Evolutionary conservation across 2,888 invertebrate genomes (phyloP).

Genomic region (Lepeophtheirus nordmannii): DNA sequence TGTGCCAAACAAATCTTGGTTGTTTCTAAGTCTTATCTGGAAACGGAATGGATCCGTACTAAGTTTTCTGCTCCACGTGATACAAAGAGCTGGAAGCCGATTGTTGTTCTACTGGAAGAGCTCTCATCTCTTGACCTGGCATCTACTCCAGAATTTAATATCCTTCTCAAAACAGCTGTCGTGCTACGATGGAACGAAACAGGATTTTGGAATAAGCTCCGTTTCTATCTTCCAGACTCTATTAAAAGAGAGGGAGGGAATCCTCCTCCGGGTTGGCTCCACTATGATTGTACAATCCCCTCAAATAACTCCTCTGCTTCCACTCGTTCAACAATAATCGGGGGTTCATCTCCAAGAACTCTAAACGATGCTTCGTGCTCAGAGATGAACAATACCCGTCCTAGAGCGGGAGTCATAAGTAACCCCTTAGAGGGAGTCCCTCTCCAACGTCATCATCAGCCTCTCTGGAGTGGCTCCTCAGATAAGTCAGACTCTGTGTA

Average conservation of each 20-base stretch:
- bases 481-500: slow-evolving; percentile 11
- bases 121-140: slow-evolving; percentile 56
- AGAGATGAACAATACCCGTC: neutral
- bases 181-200: slow-evolving; percentile 35
- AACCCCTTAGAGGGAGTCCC: slow-evolving; percentile 11
- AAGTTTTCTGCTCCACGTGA: slow-evolving; percentile 44
- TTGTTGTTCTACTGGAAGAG: slow-evolving; percentile 44
- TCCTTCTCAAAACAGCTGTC: slow-evolving; percentile 39
- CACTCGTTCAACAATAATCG: slow-evolving; percentile 7
- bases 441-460: no score
- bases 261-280: neutral
- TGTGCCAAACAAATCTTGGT: slow-evolving; percentile 57
- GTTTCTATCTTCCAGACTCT: slow-evolving; percentile 37
- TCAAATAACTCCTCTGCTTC: slow-evolving; percentile 13
- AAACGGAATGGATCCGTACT: slow-evolving; percentile 80
- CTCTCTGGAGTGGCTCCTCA: neutral
- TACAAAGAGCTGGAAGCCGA: slow-evolving; percentile 27
- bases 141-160: slow-evolving; percentile 49
- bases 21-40: slow-evolving; percentile 70
- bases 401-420: neutral
- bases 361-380: neutral
- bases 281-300: neutral
- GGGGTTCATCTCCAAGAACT: slow-evolving; percentile 2
- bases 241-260: neutral
- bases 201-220: slow-evolving; percentile 39